Base-by-base conservation (phyloP, 2,113 vertebrate genomes). In the human (Homo sapiens) region DNA sequence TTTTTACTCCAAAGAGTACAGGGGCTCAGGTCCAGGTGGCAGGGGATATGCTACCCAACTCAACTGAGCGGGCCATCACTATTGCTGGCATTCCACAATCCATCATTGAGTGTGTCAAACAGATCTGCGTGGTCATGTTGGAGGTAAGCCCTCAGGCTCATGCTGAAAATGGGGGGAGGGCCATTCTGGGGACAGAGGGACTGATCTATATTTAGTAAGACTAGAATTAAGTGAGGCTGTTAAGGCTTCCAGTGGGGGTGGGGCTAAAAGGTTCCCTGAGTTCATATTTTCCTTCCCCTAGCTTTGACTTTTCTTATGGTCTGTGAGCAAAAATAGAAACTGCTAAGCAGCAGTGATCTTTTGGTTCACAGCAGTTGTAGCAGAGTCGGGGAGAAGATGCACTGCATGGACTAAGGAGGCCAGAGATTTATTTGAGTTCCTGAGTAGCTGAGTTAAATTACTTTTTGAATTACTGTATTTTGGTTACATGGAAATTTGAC, bases 41-140 rank as follows among this genome's bases (percentile, higher is more conserved):
- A 38, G 99, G 99, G 61, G 99, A 99, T 98, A 99, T 99, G 99
- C 99, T 99, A 95, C 99, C 99, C 87, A 99, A 99, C 98, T 99
- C 99, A 40, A 99, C 99, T 23, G 99, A 99, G 99, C 99, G 99
- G 97, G 99, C 99, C 97, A 99, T 99, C 98, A 99, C 99, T 98
- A 99, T 99, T 13, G 99, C 99, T 96, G 99, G 99, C 90, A 99
- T 99, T 94, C 99, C 99, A 32, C 99, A 99, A 97, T 99, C 99
- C 97, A 99, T 99, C 99, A 99, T 99, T 45, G 99, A 99, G 99
- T 99, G 99, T 93, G 99, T 99, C 97, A 99, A 99, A 99, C 99
- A 99, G 99, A 99, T 99, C 99, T 99, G 99, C 97, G 99, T 99
- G 98, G 99, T 99, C 98, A 99, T 99, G 99, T 99, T 99, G 94